Evolutionary conservation across 2,888 invertebrate genomes (phyloP), one percentile per base, ranked within the genome.

Genomic region (Autographa gamma): DNA sequence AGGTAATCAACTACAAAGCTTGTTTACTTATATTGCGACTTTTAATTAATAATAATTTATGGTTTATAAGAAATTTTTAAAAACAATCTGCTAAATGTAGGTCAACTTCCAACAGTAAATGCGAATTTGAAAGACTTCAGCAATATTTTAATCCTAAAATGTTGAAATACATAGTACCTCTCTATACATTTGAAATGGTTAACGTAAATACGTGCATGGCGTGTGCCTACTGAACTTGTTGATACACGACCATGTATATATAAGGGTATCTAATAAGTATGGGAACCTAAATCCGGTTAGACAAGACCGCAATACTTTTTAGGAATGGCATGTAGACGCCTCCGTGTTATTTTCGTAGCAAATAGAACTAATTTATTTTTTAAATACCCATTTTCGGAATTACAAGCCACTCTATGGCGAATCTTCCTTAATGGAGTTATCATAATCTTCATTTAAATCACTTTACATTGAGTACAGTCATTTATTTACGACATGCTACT

Each of bases 261-360:
- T 38, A 73, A 31, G 41, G n/a, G 31, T 62, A 65, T 52, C 13
- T 77, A 48, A 54, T 68, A 68, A 52, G 65, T 59, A 68, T 34
- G 43, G 54, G 59, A 61, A 79, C 25, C 31, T 60, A 60, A 25
- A 41, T 66, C 79, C 41, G 64, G 74, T 78, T 77, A 63, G 52
- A 66, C 74, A 52, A 78, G 74, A 78, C 25, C 66, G 60, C 52
- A 58, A 73, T 54, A 60, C 78, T 54, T 78, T 79, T 81, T 78
- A 74, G 82, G 78, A 81, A 81, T 81, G 82, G 78, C 25, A 78
- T 66, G 78, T 78, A 69, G 66, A 69, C 82, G 66, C 78, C 78
- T 74, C 64, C 74, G 74, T 81, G 38, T 73, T 73, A 38, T 60
- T 78, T 77, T 63, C 54, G 59, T 58, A 63, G 61, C 73, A 58